These are phyloP conservation scores for Chelonus formosanus DNA, from an alignment of 2,888 invertebrate species.

Conservation along the genomic window DNA sequence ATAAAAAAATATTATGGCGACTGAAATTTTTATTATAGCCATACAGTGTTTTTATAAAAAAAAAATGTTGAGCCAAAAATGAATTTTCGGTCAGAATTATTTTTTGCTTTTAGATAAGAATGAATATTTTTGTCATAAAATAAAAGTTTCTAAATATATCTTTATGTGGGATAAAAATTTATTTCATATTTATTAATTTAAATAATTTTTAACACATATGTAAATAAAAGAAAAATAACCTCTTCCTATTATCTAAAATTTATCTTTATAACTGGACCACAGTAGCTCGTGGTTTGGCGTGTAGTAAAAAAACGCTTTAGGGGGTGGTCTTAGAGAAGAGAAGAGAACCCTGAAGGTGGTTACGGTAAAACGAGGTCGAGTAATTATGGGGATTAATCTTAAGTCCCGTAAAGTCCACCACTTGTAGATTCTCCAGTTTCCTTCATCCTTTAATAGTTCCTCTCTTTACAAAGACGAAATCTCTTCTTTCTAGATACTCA, in stretches of 20 bases:
- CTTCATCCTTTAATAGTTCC: neutral
- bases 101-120: no score
- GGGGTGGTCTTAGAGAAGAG: neutral
- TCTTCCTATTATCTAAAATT: constrained; percentile 50
- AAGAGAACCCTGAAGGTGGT: constrained; percentile 31
- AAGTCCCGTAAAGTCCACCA: constrained; percentile 64
- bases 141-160: no score
- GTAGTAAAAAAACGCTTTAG: constrained; percentile 44
- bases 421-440: constrained; percentile 56
- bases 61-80: no score
- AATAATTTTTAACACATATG: no score
- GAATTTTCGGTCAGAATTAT: no score
- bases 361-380: constrained; percentile 47
- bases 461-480: neutral
- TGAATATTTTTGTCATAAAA: no score
- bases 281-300: constrained; percentile 34
- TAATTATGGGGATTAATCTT: constrained; percentile 65
- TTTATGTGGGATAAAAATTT: no score
- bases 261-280: constrained; percentile 55
- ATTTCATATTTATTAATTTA: no score
- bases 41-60: no score
- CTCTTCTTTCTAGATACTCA: constrained; percentile 7
- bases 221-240: neutral
- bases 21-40: no score
- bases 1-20: no score